Evolutionary conservation across 2,888 invertebrate species (phyloP), one percentile per base, ranked within the genome.

Genomic region (Mallateleia sp.): DNA sequence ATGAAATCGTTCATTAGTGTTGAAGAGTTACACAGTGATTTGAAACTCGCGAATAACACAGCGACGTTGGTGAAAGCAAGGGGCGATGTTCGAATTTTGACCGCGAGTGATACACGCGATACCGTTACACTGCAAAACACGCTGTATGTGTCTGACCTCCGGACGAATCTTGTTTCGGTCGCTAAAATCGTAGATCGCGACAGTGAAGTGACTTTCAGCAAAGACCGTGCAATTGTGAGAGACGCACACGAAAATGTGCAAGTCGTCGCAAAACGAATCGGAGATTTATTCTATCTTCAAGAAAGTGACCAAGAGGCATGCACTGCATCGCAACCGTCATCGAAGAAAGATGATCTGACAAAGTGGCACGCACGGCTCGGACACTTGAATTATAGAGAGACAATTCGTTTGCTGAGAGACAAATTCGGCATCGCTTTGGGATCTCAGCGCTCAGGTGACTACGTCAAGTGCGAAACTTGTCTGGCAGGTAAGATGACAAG

Each of bases 161-260:
- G 90, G 18, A 79, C 86, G 15, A 90, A 90, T 58, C 32, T 90
- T 0, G 34, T 88, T 11, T 89, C 85, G 4, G 77, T 89, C 5
- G 82, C 84, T 0, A 88, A 87, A 58, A 85, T 89, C 14, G 80
- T 84, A 5, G 82, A 87, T 52, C 47, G 50, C 11, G 80, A 54
- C 6, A 42, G 79, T 22, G 50, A 69, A 5, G 85, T 88, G 0
- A 64, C 42, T 25, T 90, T 89, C 32, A 38, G 32, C 4, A 77
- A 69, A 20, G 18, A 80, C 4, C 15, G 50, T 2, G 90, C 84
- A 8, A 22, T 56, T 2, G 60, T 88, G 5, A 42, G 3, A 6
- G 58, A 22, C 34, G 28, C 22, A 5, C 14, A 50, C 22, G 64
- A 42, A 4, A 54, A 52, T 11, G 32, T 77, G 2, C 66, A 66